These are phyloP conservation scores for Meta bourneti DNA, from an alignment of 2,888 invertebrate species.

Conservation along the genomic window DNA sequence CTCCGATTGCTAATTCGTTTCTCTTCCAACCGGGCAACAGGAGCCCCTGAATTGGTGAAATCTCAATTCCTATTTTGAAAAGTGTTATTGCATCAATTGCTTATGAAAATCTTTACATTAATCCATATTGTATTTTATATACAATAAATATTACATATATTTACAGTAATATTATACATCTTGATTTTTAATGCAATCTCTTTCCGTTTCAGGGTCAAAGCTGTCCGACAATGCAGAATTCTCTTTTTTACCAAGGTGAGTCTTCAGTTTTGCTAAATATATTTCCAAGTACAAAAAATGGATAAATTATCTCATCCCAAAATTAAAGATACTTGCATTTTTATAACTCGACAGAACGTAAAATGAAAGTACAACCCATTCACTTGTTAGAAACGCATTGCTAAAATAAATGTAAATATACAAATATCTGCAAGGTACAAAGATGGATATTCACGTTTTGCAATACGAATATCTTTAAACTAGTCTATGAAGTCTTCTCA, in stretches of 20 bases:
- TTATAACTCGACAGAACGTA: background rate
- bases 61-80: too few species aligned
- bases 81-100: too few species aligned
- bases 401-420: background rate
- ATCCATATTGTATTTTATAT: too few species aligned
- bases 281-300: background rate
- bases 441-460: background rate
- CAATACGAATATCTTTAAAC: too few species aligned
- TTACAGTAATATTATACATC: too few species aligned
- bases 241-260: constrained; percentile 72
- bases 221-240: constrained; percentile 75
- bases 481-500: too few species aligned
- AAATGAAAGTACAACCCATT: background rate
- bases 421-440: background rate
- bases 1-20: too few species aligned
- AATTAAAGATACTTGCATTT: too few species aligned
- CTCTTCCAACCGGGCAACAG: too few species aligned
- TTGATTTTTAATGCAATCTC: background rate
- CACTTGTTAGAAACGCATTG: background rate
- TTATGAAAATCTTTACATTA: too few species aligned
- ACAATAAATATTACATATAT: too few species aligned
- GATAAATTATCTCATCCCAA: background rate
- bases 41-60: too few species aligned
- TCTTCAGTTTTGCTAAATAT: background rate
- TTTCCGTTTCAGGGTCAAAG: constrained; percentile 60